A percentile compares a stretch with the other conserved stretches of the same genome.
phyloP scores from a whole-genome alignment of 2,113 vertebrate genomes.

The Thamnaconus septentrionalis region DNA sequence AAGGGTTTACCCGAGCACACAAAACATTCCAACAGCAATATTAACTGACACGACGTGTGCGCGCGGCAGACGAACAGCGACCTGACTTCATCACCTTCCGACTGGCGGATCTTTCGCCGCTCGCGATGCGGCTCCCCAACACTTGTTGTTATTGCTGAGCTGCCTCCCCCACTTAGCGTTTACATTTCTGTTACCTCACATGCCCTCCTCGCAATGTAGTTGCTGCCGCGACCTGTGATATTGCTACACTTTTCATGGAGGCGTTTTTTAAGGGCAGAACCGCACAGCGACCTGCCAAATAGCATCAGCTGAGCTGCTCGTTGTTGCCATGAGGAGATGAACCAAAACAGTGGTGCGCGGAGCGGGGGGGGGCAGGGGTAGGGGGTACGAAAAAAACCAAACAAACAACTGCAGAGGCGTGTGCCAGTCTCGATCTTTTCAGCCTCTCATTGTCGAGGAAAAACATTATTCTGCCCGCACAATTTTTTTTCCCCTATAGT shows the following conservation, averaged over 20 bases:
- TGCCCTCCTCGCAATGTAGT: no score
- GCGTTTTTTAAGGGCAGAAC: no score
- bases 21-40: constrained; percentile 8
- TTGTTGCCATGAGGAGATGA: no score
- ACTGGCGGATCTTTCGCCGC: no score
- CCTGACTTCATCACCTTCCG: background rate
- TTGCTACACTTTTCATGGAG: no score
- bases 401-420: constrained; percentile 3
- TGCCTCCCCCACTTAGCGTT: constrained; percentile 7
- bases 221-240: no score
- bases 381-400: background rate
- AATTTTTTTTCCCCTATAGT: constrained; percentile 63
- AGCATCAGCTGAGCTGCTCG: no score
- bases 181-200: background rate
- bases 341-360: no score
- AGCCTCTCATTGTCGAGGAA: constrained; percentile 53
- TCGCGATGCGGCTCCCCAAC: background rate
- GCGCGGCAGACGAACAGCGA: background rate
- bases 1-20: background rate
- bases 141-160: constrained; percentile 12
- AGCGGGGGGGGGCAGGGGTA: no score
- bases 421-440: constrained; percentile 43
- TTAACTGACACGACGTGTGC: constrained; percentile 4
- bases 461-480: constrained; percentile 68
- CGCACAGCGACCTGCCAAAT: no score